phyloP scores from a whole-genome alignment of 2,888 invertebrate genomes.

The Carpatolechia fugitivella region DNA sequence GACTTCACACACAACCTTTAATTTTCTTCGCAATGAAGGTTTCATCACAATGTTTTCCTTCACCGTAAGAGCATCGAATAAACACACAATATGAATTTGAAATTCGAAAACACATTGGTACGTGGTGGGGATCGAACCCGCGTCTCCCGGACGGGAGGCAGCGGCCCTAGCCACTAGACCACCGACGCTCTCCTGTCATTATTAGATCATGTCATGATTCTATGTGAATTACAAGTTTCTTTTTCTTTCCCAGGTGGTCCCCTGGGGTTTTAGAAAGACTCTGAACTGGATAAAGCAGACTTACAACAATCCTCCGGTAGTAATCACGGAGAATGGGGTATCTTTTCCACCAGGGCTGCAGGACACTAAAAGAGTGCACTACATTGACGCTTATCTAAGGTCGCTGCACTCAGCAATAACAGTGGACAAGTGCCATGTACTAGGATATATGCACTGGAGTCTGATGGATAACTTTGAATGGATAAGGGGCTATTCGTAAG shows the following conservation, averaged over 20 bases:
- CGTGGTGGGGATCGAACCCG: no score
- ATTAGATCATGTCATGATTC: no score
- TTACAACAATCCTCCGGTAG: conserved; percentile 78
- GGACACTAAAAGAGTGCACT: conserved; percentile 72
- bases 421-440: conserved; percentile 78
- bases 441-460: conserved; percentile 87
- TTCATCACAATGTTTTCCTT: no score
- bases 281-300: conserved; percentile 80
- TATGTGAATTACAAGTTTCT: neutral
- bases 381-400: conserved; percentile 71
- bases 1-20: no score
- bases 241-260: conserved; percentile 70
- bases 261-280: conserved; percentile 82
- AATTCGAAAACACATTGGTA: no score
- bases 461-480: conserved; percentile 91
- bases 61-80: no score
- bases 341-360: conserved; percentile 65
- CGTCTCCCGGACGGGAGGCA: no score
- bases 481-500: conserved; percentile 84
- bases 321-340: conserved; percentile 82
- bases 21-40: no score
- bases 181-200: no score
- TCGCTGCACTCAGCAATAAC: conserved; percentile 65
- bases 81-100: no score
- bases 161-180: no score